Evolutionary conservation across 2,888 invertebrate genomes (phyloP), one percentile per base, ranked within the genome.

Genomic region (Oxyteleia sp.): DNA sequence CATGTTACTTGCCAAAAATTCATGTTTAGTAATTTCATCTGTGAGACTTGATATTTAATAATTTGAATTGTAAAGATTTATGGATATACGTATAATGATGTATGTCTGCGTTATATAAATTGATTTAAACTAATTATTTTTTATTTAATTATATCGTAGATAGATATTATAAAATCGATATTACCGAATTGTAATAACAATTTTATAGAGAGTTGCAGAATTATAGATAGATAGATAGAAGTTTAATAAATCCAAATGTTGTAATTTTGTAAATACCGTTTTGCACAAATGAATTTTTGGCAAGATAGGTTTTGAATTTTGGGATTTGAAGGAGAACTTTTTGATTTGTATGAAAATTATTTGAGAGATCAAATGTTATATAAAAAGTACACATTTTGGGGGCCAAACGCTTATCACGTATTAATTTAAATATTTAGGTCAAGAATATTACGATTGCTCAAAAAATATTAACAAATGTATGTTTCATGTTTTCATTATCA

Each of bases 1-100:
- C n/a, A n/a, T n/a, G n/a, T n/a, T n/a, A 59, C 76, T 76, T 76
- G 76, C 76, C 76, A 76, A 76, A 76, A 66, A 59, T 51, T 75
- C 66, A 18, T 18, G 57, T 32, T 18, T 23, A 38, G 20, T 13
- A 57, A 43, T 68, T 66, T 41, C 4, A 64, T 29, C 45, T n/a
- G 23, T 41, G 15, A 38, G 23, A 23, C 16, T 16, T 26, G 29
- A 4, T 35, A 26, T 26, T 57, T 23, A 41, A 8, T 29, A 16
- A 53, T 18, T 18, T 53, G 2, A 18, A 23, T 29, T 53, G 29
- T 53, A n/a, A 18, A 35, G 15, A 15, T 43, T 3, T 43, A 43
- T 10, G 4, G 18, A 11, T 8, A 18, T 47, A 11, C 18, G 20
- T 11, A 11, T 3, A 26, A 16, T n/a, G 43, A 26, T 26, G 26